Evolutionary conservation across 2,113 vertebrate species (phyloP).

Genomic region (Mobula hypostoma): DNA sequence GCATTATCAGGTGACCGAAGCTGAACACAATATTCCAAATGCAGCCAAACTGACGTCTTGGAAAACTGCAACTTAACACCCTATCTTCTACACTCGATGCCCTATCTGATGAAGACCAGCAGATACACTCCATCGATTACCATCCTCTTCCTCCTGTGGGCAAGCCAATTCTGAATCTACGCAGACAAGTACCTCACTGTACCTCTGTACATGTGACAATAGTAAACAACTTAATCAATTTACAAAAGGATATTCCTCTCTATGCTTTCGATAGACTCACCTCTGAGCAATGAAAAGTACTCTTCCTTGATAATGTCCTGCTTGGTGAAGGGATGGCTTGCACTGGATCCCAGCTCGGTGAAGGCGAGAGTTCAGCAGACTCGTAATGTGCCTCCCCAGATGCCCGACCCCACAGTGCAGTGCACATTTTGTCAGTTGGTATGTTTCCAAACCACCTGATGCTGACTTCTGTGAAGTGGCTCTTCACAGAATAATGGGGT

Average conservation of each 20-base stretch:
- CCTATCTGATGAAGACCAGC: too few relatives aligned
- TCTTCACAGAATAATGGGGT: neutral
- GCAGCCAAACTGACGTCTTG: too few relatives aligned
- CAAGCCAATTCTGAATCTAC: too few relatives aligned
- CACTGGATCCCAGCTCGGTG: neutral
- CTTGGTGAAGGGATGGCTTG: too few relatives aligned
- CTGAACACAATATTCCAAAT: too few relatives aligned
- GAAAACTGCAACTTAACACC: too few relatives aligned
- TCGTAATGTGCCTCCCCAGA: neutral
- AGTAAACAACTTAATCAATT: neutral
- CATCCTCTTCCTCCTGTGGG: too few relatives aligned
- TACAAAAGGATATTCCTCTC: neutral
- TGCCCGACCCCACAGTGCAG: neutral
- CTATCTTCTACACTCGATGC: too few relatives aligned
- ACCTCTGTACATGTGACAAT: neutral
- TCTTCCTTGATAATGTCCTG: too few relatives aligned
- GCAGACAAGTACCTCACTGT: too few relatives aligned
- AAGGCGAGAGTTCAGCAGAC: neutral
- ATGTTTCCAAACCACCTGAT: neutral
- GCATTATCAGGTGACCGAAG: too few relatives aligned
- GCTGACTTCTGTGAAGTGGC: neutral
- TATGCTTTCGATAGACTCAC: neutral
- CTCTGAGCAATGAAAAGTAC: neutral
- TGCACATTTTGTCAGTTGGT: neutral
- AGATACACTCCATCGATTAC: too few relatives aligned